Percentiles rank a stretch among this genome's conserved stretches.
phyloP scores from a whole-genome alignment of 2,888 invertebrate genomes.

The Archips xylosteana region DNA sequence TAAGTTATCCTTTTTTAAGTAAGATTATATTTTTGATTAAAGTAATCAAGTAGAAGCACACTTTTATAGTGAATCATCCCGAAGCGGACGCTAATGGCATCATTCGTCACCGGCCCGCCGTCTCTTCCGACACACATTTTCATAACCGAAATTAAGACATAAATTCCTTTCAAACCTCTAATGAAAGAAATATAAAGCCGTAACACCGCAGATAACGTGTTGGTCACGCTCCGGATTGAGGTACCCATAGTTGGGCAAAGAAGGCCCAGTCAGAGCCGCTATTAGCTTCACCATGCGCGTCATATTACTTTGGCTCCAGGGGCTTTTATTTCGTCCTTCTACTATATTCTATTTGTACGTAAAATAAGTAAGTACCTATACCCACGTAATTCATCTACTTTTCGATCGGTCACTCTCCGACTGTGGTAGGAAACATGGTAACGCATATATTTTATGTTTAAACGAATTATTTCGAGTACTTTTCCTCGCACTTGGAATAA shows the following conservation, averaged over 20 bases:
- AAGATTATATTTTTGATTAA: constrained; percentile 11
- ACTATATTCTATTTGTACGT: background rate
- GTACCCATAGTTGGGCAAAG: constrained; percentile 26
- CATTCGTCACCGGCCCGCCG: constrained; percentile 65
- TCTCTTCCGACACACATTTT: constrained; percentile 68
- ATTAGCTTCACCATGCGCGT: background rate
- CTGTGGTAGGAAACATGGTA: constrained; percentile 62
- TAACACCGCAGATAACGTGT: constrained; percentile 72
- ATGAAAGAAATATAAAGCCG: constrained; percentile 68
- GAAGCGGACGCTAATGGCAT: constrained; percentile 56
- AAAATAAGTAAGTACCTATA: background rate
- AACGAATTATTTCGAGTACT: constrained; percentile 43
- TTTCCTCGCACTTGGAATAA: constrained; percentile 43
- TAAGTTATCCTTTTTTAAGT: background rate
- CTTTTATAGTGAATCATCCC: constrained; percentile 52
- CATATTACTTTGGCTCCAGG: background rate
- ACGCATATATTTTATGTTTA: constrained; percentile 62
- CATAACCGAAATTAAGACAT: constrained; percentile 80
- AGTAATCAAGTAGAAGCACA: constrained; percentile 24
- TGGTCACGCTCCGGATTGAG: constrained; percentile 73
- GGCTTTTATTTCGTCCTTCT: background rate
- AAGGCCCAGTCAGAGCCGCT: background rate
- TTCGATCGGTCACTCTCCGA: constrained; percentile 55
- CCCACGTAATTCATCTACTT: constrained; percentile 32
- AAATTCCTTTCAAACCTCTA: constrained; percentile 67